Percentiles rank a stretch among this genome's conserved stretches.
These are phyloP conservation scores for Pogonocherus hispidulus DNA, from an alignment of 2,888 invertebrate genomes.

Conservation along the genomic window DNA sequence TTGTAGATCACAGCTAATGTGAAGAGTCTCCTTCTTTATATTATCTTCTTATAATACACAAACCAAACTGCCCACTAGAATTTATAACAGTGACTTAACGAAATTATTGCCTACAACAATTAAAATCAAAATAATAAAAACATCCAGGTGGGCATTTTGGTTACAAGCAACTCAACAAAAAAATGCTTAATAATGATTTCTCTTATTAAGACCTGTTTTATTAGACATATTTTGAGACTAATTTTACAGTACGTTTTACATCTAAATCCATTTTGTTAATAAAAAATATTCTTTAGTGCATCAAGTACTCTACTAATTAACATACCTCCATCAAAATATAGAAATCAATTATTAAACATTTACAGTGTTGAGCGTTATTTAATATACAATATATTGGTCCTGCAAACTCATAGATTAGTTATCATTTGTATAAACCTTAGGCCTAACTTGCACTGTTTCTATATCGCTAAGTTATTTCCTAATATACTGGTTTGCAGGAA, in stretches of 20 bases:
- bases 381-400: conserved; percentile 47
- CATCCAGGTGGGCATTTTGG: conserved; percentile 15
- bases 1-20: conserved; percentile 68
- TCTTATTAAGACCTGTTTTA: neutral
- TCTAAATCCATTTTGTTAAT: neutral
- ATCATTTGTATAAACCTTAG: conserved; percentile 53
- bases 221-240: neutral
- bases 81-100: conserved; percentile 19
- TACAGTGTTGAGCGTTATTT: conserved; percentile 16
- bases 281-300: conserved; percentile 14
- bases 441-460: conserved; percentile 55
- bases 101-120: conserved; percentile 27
- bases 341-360: neutral
- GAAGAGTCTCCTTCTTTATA: conserved; percentile 64
- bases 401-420: conserved; percentile 57
- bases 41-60: conserved; percentile 52
- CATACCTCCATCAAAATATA: too few species aligned
- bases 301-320: too few species aligned
- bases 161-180: conserved; percentile 21
- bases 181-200: conserved; percentile 8
- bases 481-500: conserved; percentile 57
- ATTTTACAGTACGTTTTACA: neutral
- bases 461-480: conserved; percentile 44
- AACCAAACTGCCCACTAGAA: conserved; percentile 36
- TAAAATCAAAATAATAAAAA: conserved; percentile 5